phyloP scores from a whole-genome alignment of 2,113 vertebrate species.

The Podiceps cristatus region DNA sequence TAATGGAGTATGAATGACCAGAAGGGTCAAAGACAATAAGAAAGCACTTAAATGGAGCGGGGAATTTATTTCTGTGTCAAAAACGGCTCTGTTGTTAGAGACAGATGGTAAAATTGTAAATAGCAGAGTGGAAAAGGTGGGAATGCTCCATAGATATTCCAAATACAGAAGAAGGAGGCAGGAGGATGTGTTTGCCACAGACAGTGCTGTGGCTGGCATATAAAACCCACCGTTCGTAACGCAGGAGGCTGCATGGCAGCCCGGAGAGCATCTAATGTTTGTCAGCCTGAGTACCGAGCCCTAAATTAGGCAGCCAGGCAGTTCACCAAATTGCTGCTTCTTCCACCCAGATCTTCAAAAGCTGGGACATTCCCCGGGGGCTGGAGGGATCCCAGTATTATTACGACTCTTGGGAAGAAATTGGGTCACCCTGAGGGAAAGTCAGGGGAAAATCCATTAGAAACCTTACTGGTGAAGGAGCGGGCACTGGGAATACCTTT shows the following conservation, averaged over 20 bases:
- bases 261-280: not conserved
- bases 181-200: not conserved
- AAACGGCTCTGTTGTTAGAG: not conserved
- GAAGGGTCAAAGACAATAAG: slow-evolving; percentile 1
- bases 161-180: not conserved
- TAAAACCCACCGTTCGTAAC: rapidly evolving
- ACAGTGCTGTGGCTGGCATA: not conserved
- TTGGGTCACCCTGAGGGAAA: not conserved
- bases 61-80: slow-evolving; percentile 2
- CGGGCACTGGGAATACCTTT: not conserved
- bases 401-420: not conserved
- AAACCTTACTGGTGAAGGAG: not conserved
- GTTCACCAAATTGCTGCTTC: not conserved
- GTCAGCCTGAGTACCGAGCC: not conserved
- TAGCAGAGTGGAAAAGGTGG: not conserved
- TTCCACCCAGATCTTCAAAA: not conserved
- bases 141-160: not conserved
- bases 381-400: not conserved
- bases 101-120: slow-evolving; percentile 1
- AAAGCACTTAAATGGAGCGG: slow-evolving; percentile 16
- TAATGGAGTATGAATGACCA: slow-evolving; percentile 7
- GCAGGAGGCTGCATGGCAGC: not conserved
- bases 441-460: not conserved
- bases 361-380: rapidly evolving
- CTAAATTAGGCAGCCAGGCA: not conserved